Conservation (phyloP, 2,888 invertebrate genomes). For the Caenorhabditis sinica region DNA sequence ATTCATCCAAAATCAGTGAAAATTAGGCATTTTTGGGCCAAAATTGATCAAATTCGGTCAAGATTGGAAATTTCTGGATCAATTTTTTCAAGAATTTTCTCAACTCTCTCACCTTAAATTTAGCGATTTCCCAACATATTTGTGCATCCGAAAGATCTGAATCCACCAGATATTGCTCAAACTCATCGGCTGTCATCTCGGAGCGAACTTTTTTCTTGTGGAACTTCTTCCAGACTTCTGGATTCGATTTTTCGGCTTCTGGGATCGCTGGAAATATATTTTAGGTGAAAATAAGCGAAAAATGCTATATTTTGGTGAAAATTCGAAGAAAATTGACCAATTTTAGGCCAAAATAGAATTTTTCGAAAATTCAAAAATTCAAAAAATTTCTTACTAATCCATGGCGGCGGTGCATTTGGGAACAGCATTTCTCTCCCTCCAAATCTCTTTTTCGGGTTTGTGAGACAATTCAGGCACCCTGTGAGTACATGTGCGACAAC, state of each 20-base stretch:
- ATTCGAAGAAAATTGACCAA: conserved; percentile 1
- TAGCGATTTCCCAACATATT: conserved; percentile 47
- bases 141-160: conserved; percentile 36
- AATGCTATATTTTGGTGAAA: not conserved
- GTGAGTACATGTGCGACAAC: conserved; percentile 43
- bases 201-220: conserved; percentile 35
- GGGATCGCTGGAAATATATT: conserved; percentile 24
- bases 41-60: not conserved
- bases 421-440: conserved; percentile 54
- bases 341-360: not conserved
- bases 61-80: conserved; percentile 12
- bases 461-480: conserved; percentile 42
- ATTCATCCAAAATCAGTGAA: too few relatives aligned
- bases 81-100: not conserved
- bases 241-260: conserved; percentile 44
- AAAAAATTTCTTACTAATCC: conserved; percentile 53
- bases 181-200: conserved; percentile 49
- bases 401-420: conserved; percentile 46
- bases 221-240: conserved; percentile 45
- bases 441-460: conserved; percentile 44
- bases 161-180: conserved; percentile 53
- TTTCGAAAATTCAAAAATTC: too few relatives aligned
- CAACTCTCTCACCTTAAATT: conserved; percentile 21
- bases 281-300: not conserved
- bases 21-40: too few relatives aligned